Evolutionary conservation across 2,797 vertebrate species (phyloP), one percentile per base, ranked within the genome.

Genomic region (Coccyzus lansbergi): DNA sequence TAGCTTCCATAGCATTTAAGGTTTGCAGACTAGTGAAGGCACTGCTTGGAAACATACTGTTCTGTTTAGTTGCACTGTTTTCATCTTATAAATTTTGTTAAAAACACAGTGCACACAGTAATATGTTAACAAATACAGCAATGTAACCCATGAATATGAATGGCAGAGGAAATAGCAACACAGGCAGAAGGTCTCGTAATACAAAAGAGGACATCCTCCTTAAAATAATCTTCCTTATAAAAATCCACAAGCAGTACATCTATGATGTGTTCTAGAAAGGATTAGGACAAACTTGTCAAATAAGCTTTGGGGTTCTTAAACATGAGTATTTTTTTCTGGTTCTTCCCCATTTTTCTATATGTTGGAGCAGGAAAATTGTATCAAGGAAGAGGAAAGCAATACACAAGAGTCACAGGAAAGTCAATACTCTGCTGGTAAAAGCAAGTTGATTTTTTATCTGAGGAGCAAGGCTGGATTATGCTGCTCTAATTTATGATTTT

Each of bases 221-320:
- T 84, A 78, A 90, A 90, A 84, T 76, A 93, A 34, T 11, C 10
- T 31, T 72, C 9, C 21, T 40, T 29, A 42, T 62, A 65, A 25
- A 46, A 78, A 72, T 52, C 4, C 38, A n/a, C 42, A n/a, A 0
- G 1, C 26, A 58, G 10, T 49, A 69, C 60, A 82, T 46, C 28
- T 53, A 19, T 15, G 15, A 34, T 10, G 15, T 72, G 84, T 79
- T 86, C 74, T 59, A 48, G n/a, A 86, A 76, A 82, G 4, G 6
- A 12, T 59, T 74, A 33, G 15, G 69, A 85, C 88, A 85, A 84
- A 92, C 85, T 94, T 92, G 76, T 4, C 25, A 76, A 86, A 83
- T 87, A 80, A 80, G 1, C 13, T 9, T 6, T 36, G 6, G 6
- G 4, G 44, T 7, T 5, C 33, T 84, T 31, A 17, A 84, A 42